phyloP scores from a whole-genome alignment of 64 coral and sea anemone genomes.

The Stichodactyla mertensii region DNA sequence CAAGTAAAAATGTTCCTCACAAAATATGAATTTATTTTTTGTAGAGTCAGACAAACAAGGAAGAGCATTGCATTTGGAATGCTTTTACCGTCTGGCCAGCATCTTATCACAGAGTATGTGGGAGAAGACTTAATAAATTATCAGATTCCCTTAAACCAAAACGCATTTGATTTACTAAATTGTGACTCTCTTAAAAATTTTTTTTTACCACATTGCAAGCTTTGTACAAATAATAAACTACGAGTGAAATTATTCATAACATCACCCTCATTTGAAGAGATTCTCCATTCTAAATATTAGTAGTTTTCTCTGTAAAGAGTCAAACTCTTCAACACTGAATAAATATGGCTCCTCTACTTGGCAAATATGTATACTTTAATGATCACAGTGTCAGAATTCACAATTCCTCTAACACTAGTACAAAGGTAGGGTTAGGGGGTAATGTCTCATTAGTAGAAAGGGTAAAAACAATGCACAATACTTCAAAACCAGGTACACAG shows the following conservation, averaged over 20 bases:
- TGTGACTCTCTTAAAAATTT: background rate
- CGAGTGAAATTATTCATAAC: background rate
- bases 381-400: too few relatives aligned
- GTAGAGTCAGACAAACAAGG: background rate
- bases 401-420: too few relatives aligned
- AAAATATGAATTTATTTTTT: background rate
- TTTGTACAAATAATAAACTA: background rate
- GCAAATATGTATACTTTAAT: too few relatives aligned
- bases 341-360: too few relatives aligned
- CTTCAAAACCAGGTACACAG: background rate
- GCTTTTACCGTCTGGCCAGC: background rate
- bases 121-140: background rate
- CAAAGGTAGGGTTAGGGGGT: too few relatives aligned
- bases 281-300: background rate
- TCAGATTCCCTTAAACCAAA: background rate
- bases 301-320: background rate
- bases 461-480: background rate
- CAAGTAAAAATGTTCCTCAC: too few relatives aligned
- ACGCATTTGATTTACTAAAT: background rate
- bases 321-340: background rate
- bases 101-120: background rate
- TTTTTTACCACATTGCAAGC: background rate
- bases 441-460: too few relatives aligned
- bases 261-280: background rate
- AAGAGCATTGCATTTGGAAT: background rate